These are phyloP conservation scores for Maniola jurtina DNA, from an alignment of 1,140 invertebrate species.

Conservation along the genomic window DNA sequence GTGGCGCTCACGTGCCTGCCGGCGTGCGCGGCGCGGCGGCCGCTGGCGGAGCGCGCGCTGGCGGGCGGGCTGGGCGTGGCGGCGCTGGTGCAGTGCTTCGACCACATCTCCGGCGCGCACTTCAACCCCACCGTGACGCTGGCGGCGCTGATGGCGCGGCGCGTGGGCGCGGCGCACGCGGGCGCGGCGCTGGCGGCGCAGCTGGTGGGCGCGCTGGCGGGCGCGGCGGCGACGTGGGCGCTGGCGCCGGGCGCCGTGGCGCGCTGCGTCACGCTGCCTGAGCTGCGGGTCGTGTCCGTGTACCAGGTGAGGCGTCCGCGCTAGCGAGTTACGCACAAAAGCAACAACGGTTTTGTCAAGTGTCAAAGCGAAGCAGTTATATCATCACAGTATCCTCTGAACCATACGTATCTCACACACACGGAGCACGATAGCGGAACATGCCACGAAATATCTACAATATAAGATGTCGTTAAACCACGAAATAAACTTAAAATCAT, in stretches of 20 bases:
- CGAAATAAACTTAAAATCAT: too few species aligned
- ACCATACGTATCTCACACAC: too few species aligned
- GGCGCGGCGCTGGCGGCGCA: slow-evolving; percentile 46
- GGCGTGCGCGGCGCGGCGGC: slow-evolving; percentile 6
- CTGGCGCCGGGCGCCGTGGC: slow-evolving; percentile 23
- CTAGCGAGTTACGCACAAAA: too few species aligned
- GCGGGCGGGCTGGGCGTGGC: slow-evolving; percentile 53
- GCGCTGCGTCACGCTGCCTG: slow-evolving; percentile 41
- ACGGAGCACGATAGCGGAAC: too few species aligned
- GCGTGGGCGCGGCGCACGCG: slow-evolving; percentile 33
- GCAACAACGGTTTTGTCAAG: too few species aligned
- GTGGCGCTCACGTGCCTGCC: slow-evolving; percentile 50
- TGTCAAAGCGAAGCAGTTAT: too few species aligned
- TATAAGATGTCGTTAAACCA: too few species aligned
- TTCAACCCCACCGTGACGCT: slow-evolving; percentile 68
- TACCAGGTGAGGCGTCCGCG: slow-evolving; percentile 31
- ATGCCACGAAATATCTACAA: too few species aligned
- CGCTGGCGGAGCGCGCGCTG: slow-evolving; percentile 41
- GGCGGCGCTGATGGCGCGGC: slow-evolving; percentile 46
- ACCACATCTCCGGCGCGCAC: slow-evolving; percentile 60
- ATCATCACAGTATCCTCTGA: too few species aligned
- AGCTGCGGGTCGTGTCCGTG: slow-evolving; percentile 24
- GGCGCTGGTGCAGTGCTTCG: slow-evolving; percentile 59
- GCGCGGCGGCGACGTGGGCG: slow-evolving; percentile 30
- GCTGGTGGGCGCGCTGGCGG: slow-evolving; percentile 35